Evolutionary conservation across 37 sponge, comb jelly and placozoan genomes (phyloP).

Genomic region (Corticium candelabrum): DNA sequence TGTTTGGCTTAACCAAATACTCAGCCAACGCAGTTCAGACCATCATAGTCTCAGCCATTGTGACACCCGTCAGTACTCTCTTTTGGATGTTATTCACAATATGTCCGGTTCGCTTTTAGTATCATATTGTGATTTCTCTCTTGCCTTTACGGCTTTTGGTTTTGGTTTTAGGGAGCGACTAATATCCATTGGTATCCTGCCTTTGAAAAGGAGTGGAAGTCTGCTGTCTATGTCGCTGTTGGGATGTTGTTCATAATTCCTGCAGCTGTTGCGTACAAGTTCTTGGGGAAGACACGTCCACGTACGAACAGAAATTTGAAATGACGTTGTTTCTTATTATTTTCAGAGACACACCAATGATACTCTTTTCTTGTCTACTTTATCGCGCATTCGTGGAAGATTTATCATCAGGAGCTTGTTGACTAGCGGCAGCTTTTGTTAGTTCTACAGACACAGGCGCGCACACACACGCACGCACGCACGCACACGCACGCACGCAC

Average conservation of each 20-base stretch:
- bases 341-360: no score
- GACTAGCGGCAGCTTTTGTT: no score
- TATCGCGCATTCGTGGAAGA: no score
- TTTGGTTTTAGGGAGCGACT: background rate
- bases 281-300: background rate
- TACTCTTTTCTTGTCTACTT: no score
- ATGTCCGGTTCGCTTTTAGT: background rate
- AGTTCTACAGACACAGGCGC: no score
- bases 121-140: background rate
- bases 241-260: background rate
- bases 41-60: background rate
- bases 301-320: no score
- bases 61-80: background rate
- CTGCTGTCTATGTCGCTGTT: background rate
- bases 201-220: background rate
- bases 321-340: no score
- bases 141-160: no score
- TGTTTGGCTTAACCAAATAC: background rate
- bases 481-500: no score
- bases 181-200: background rate
- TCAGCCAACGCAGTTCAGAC: background rate
- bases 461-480: no score
- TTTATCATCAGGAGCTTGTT: no score
- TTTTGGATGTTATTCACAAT: background rate
- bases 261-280: background rate